These are phyloP conservation scores for Sussaba pulchella DNA, from an alignment of 2,888 invertebrate genomes.

Conservation along the genomic window DNA sequence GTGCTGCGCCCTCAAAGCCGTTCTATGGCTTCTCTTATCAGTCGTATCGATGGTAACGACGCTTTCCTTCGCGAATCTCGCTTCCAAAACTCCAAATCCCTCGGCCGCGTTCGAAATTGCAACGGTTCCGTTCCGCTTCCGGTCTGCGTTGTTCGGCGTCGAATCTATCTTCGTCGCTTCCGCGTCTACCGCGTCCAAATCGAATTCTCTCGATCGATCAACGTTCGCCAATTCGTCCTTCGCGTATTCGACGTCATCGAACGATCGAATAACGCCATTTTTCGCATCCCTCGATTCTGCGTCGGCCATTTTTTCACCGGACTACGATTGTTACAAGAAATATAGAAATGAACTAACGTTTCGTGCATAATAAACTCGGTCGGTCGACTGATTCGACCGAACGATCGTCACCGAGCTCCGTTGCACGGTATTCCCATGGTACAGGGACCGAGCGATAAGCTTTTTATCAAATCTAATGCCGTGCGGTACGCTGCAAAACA, in stretches of 20 bases:
- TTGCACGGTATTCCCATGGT: conserved; percentile 4
- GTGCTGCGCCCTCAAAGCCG: conserved; percentile 73
- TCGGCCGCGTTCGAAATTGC: background rate
- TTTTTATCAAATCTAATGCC: conserved; percentile 56
- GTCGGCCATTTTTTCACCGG: conserved; percentile 8
- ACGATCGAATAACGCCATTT: background rate
- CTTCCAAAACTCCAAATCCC: conserved; percentile 44
- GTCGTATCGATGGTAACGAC: conserved; percentile 71
- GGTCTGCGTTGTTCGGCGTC: background rate
- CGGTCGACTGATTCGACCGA: conserved; percentile 35
- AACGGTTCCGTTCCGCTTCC: background rate
- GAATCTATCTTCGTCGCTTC: conserved; percentile 13
- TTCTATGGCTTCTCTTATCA: conserved; percentile 69
- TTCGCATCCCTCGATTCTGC: background rate
- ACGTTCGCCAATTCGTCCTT: background rate
- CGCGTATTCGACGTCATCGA: background rate
- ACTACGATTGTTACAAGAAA: background rate
- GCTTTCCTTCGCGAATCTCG: conserved; percentile 63
- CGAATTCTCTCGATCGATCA: background rate
- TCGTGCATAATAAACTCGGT: conserved; percentile 20
- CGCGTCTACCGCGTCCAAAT: conserved; percentile 16
- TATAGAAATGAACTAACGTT: background rate
- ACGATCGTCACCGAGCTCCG: background rate
- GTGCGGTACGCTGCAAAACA: conserved; percentile 37
- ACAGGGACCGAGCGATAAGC: conserved; percentile 45